These are phyloP conservation scores for Brachylomia viminalis DNA, from an alignment of 2,888 invertebrate species.

Conservation along the genomic window DNA sequence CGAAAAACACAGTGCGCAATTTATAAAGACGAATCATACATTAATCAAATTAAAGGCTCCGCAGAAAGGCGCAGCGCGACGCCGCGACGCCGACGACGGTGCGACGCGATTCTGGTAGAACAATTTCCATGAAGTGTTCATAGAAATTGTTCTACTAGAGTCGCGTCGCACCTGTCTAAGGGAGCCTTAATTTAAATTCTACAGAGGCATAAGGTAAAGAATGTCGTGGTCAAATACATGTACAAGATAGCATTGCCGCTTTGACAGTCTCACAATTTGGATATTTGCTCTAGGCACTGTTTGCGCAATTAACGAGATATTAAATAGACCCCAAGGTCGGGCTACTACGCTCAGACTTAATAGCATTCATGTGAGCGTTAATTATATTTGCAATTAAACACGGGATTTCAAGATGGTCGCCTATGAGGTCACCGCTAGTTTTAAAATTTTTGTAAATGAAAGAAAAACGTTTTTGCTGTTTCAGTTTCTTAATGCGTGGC, in stretches of 20 bases:
- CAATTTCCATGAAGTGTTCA: too few relatives aligned
- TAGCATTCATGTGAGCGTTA: constrained; percentile 64
- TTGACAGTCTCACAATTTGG: constrained; percentile 50
- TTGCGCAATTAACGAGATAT: constrained; percentile 66
- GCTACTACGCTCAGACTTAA: constrained; percentile 59
- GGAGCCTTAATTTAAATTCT: constrained; percentile 23
- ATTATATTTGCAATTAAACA: constrained; percentile 69
- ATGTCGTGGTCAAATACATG: constrained; percentile 42
- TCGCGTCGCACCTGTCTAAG: too few relatives aligned
- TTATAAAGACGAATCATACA: not conserved
- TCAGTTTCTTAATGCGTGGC: not conserved
- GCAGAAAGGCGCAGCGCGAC: too few relatives aligned
- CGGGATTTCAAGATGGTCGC: constrained; percentile 57
- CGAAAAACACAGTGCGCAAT: not conserved
- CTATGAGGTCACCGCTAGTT: constrained; percentile 55
- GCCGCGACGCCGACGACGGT: too few relatives aligned
- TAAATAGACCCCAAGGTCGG: constrained; percentile 70
- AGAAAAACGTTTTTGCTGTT: not conserved
- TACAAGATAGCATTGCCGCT: constrained; percentile 39
- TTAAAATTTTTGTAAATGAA: constrained; percentile 31
- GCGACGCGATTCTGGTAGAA: too few relatives aligned
- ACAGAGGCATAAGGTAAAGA: constrained; percentile 26
- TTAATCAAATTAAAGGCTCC: constrained; percentile 26
- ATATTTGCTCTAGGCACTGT: constrained; percentile 56
- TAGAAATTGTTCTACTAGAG: too few relatives aligned